Evolutionary conservation across 2,888 invertebrate genomes (phyloP).

Genomic region (Notocelia uddmanniana): DNA sequence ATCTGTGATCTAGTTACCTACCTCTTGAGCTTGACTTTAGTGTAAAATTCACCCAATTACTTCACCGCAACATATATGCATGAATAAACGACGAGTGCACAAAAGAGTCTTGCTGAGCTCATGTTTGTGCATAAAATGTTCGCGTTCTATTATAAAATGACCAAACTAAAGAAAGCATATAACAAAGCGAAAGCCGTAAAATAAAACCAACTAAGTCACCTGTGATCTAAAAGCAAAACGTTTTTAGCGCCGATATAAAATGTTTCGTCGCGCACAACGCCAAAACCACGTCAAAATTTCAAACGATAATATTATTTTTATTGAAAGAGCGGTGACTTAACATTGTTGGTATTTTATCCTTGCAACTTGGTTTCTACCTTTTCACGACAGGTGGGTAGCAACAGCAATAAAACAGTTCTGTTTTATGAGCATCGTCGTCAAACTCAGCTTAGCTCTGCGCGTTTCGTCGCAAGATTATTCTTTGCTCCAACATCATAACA

Average conservation of each 20-base stretch:
- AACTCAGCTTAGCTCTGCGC: slow-evolving; percentile 63
- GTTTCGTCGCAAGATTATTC: slow-evolving; percentile 57
- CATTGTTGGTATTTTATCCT: slow-evolving; percentile 56
- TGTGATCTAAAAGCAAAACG: slow-evolving; percentile 32
- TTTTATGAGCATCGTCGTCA: slow-evolving; percentile 74
- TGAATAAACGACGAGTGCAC: not conserved
- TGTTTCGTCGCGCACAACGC: slow-evolving; percentile 33
- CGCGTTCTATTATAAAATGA: not conserved
- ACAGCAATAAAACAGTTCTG: slow-evolving; percentile 70
- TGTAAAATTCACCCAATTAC: slow-evolving; percentile 59
- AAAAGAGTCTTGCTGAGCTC: not conserved
- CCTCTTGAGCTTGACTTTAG: slow-evolving; percentile 68
- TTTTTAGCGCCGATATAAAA: slow-evolving; percentile 30
- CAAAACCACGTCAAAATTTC: slow-evolving; percentile 41
- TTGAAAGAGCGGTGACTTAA: slow-evolving; percentile 51
- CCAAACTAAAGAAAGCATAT: not conserved
- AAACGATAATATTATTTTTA: slow-evolving; percentile 45
- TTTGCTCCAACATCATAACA: slow-evolving; percentile 54
- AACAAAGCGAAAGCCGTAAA: slow-evolving; percentile 7
- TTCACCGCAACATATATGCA: slow-evolving; percentile 27
- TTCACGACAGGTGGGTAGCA: slow-evolving; percentile 59
- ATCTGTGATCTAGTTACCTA: slow-evolving; percentile 83
- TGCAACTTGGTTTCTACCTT: slow-evolving; percentile 51
- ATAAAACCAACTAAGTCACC: slow-evolving; percentile 26
- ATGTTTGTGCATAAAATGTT: not conserved